A percentile compares a stretch with the other conserved stretches of the same genome.
phyloP scores from a whole-genome alignment of 2,113 vertebrate genomes.

The Alouatta palliata region DNA sequence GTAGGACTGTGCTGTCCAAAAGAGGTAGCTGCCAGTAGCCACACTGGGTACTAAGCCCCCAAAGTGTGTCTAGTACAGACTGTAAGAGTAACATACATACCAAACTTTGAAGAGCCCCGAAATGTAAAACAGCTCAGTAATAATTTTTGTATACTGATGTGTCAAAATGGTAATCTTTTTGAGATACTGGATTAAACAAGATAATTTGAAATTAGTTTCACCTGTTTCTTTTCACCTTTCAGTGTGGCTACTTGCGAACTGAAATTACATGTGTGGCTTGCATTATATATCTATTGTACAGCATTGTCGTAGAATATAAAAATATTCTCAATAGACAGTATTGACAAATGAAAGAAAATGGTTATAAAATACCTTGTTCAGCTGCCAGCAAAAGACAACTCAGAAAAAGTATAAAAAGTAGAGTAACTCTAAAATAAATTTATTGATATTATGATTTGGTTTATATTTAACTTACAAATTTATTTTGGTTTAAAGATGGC shows the following conservation, averaged over 20 bases:
- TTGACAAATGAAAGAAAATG: slow-evolving; percentile 10
- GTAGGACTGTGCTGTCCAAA: neutral
- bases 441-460: neutral
- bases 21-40: neutral
- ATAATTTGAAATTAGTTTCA: neutral
- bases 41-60: neutral
- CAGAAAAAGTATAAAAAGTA: slow-evolving; percentile 19
- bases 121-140: neutral
- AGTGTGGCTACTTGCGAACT: neutral
- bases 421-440: neutral
- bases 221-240: slow-evolving; percentile 16
- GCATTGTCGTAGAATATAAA: neutral
- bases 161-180: neutral
- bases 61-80: neutral
- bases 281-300: neutral
- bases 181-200: neutral
- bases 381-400: slow-evolving; percentile 2
- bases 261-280: neutral
- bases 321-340: neutral
- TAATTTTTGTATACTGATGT: neutral
- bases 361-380: neutral
- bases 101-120: neutral
- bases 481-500: slow-evolving; percentile 51
- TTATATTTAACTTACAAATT: slow-evolving; percentile 41
- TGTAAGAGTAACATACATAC: neutral